These are phyloP conservation scores for Formica aserva DNA, from an alignment of 2,888 invertebrate species.

Conservation along the genomic window DNA sequence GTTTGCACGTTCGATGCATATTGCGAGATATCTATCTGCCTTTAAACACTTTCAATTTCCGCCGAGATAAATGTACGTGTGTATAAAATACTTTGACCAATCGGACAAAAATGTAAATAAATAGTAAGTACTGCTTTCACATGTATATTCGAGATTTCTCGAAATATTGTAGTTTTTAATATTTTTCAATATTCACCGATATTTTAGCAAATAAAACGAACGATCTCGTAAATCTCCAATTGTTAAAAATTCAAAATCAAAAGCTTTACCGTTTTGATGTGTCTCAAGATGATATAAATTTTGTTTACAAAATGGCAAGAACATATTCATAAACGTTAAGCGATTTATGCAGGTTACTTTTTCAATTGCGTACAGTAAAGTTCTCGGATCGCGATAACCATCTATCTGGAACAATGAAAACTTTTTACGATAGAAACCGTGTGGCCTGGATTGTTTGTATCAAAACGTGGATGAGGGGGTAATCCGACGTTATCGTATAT, in stretches of 20 bases:
- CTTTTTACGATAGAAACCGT: constrained; percentile 13
- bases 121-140: background rate
- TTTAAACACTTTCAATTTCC: constrained; percentile 77
- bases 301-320: background rate
- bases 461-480: constrained; percentile 4
- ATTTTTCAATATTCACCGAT: background rate
- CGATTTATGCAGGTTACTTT: background rate
- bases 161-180: background rate
- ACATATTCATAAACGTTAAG: background rate
- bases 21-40: constrained; percentile 54
- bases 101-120: constrained; percentile 16
- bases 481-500: constrained; percentile 47
- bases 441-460: constrained; percentile 27
- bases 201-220: background rate
- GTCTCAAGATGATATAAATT: background rate
- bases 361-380: constrained; percentile 12
- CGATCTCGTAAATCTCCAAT: background rate
- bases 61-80: constrained; percentile 29
- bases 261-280: background rate
- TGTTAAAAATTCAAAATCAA: background rate
- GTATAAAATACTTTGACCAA: background rate
- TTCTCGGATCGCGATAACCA: background rate
- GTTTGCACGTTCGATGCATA: constrained; percentile 56
- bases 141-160: background rate
- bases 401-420: constrained; percentile 7